Percentiles rank a stretch among this genome's conserved stretches.
These are phyloP conservation scores for Actenoides hombroni DNA, from an alignment of 2,113 vertebrate genomes.

Conservation along the genomic window DNA sequence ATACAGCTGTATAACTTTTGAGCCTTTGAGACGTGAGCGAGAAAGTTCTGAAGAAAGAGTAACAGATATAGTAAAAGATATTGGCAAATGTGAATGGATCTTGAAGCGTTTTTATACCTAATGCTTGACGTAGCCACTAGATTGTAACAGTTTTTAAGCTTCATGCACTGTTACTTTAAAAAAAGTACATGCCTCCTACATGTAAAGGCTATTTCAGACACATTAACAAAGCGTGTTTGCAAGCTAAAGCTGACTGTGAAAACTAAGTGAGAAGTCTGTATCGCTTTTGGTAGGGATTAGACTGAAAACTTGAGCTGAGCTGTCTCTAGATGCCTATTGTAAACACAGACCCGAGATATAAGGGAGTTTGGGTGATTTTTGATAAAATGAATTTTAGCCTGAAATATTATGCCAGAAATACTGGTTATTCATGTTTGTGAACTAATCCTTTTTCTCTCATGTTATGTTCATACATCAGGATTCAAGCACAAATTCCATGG, in stretches of 20 bases:
- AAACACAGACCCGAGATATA: neutral
- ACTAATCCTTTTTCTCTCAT: neutral
- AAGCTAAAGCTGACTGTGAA: neutral
- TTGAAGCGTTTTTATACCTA: rapidly evolving
- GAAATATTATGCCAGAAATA: neutral
- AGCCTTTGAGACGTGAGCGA: neutral
- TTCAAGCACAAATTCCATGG: neutral
- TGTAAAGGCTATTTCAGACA: neutral
- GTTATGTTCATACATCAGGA: neutral
- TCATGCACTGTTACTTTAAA: neutral
- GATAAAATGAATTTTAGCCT: neutral
- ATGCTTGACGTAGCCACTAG: neutral
- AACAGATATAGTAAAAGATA: neutral
- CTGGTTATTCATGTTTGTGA: neutral
- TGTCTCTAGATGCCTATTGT: neutral
- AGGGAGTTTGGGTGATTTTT: rapidly evolving
- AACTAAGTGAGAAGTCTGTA: neutral
- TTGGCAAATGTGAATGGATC: neutral
- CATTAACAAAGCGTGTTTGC: neutral
- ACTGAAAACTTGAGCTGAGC: neutral
- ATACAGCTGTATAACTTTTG: neutral
- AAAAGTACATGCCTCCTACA: neutral
- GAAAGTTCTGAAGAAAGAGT: neutral
- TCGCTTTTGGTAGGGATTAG: neutral
- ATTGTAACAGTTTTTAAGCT: neutral